Evolutionary conservation across 2,888 invertebrate genomes (phyloP), one percentile per base, ranked within the genome.

Genomic region (Aphrophora alni): DNA sequence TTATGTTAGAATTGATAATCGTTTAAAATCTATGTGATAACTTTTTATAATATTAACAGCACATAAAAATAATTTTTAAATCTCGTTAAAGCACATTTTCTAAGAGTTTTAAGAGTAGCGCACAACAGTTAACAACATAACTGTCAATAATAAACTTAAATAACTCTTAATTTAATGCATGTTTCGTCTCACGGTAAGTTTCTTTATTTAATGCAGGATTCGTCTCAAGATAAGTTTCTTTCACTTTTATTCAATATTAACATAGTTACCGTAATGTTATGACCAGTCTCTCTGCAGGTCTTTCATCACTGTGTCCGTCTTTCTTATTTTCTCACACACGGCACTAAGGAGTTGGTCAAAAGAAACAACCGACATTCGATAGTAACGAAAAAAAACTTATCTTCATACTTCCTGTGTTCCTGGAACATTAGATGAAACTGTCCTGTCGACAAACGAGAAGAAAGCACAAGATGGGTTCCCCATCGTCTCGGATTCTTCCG

Each of bases 281-380:
- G 44, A 44, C 44, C 44, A 44, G 44, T 44, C 44, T 44, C 44
- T 44, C 44, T 44, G 44, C 44, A 44, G 44, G 44, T 44, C 14
- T 14, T 44, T 12, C 14, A 44, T 14, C 14, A 10, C 44, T 44
- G 12, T 44, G 10, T 14, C 10, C 14, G 44, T 44, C 44, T 44
- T 44, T 44, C 44, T 44, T 44, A 44, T 44, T 44, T 44, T 44
- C 12, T 44, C 44, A 44, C 44, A 44, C 44, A 44, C 44, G 44
- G 44, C 68, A 68, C 68, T 68, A 68, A 68, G 68, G 5, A 68
- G 68, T 68, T 68, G 5, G 14, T 68, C 68, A 68, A 68, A 68
- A 68, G 21, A 68, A 4, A 10, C 68, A 68, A 68, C 68, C 68
- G 68, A 68, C 68, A 68, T 68, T 68, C 68, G 68, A 68, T 68